Percentiles rank a stretch among this genome's conserved stretches.
Conservation (phyloP, 2,888 invertebrate species). For the Cheilosia scutellata region DNA sequence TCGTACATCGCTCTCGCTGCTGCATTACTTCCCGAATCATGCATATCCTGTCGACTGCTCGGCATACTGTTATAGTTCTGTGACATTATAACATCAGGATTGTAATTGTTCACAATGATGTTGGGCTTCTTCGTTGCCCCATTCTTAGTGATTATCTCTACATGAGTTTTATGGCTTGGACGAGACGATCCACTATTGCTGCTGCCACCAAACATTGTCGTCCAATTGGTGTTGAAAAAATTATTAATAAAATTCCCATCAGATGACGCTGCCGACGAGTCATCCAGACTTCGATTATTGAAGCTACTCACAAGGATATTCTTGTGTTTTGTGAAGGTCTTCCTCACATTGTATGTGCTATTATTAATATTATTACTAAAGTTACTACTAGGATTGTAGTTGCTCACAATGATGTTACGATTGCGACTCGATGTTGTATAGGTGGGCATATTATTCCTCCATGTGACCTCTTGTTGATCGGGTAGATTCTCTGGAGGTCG, state of each 20-base stretch:
- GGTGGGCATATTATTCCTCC: slow-evolving; percentile 70
- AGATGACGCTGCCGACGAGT: slow-evolving; percentile 43
- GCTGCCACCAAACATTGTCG: slow-evolving; percentile 78
- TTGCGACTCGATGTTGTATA: slow-evolving; percentile 79
- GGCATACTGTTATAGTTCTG: slow-evolving; percentile 82
- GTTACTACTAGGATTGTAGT: slow-evolving; percentile 82
- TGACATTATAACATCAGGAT: slow-evolving; percentile 83
- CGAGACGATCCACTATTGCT: slow-evolving; percentile 82
- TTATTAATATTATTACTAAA: slow-evolving; percentile 77
- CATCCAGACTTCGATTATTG: slow-evolving; percentile 66
- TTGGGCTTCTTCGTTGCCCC: slow-evolving; percentile 88
- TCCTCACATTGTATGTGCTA: slow-evolving; percentile 79
- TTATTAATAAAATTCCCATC: slow-evolving; percentile 79
- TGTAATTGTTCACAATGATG: slow-evolving; percentile 87
- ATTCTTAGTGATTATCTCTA: slow-evolving; percentile 88
- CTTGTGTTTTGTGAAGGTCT: slow-evolving; percentile 83
- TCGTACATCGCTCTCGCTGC: slow-evolving; percentile 85
- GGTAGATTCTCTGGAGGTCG: slow-evolving; percentile 62
- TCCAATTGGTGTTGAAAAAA: slow-evolving; percentile 83
- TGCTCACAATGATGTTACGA: slow-evolving; percentile 84
- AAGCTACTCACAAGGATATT: slow-evolving; percentile 82
- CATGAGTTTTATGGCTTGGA: slow-evolving; percentile 88
- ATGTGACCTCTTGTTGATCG: slow-evolving; percentile 55
- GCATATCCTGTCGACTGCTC: slow-evolving; percentile 78
- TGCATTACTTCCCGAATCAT: slow-evolving; percentile 78